Percentiles rank a stretch among this genome's conserved stretches.
These are phyloP conservation scores for Oreotrochilus melanogaster DNA, from an alignment of 2,113 vertebrate genomes.

Conservation along the genomic window DNA sequence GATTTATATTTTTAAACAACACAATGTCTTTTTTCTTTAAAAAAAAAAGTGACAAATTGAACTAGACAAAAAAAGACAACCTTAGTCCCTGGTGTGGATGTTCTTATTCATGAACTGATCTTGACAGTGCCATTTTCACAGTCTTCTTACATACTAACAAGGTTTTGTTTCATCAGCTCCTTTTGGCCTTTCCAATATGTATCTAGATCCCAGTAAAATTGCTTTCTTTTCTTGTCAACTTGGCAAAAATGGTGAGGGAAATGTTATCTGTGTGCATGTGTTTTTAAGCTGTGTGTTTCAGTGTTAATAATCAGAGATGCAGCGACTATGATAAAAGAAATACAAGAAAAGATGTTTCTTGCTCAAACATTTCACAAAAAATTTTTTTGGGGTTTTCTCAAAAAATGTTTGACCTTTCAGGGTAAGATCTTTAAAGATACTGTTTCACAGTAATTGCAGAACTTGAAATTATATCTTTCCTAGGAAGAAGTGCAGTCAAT, in stretches of 20 bases:
- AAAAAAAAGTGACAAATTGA: background rate
- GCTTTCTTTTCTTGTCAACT: constrained; percentile 30
- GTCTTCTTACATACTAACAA: background rate
- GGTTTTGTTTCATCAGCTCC: background rate
- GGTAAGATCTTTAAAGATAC: constrained; percentile 33
- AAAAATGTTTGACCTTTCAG: background rate
- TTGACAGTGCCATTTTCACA: background rate
- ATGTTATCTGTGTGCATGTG: background rate
- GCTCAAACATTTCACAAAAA: background rate
- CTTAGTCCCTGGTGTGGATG: background rate
- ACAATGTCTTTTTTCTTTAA: accelerated
- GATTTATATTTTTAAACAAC: background rate
- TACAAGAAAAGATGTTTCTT: constrained; percentile 14
- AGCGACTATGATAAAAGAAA: constrained; percentile 35
- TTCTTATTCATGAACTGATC: background rate
- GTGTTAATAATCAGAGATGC: constrained; percentile 41
- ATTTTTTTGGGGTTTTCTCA: no score
- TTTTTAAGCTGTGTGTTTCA: constrained; percentile 49
- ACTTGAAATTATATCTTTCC: constrained; percentile 24
- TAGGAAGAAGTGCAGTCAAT: constrained; percentile 10
- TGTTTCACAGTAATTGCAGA: constrained; percentile 14
- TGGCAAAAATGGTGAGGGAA: background rate
- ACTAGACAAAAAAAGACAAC: background rate
- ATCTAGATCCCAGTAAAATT: constrained; percentile 26
- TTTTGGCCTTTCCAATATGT: background rate